Base-by-base conservation (phyloP, 2,113 vertebrate species). In the Tricholaema leucomelas region DNA sequence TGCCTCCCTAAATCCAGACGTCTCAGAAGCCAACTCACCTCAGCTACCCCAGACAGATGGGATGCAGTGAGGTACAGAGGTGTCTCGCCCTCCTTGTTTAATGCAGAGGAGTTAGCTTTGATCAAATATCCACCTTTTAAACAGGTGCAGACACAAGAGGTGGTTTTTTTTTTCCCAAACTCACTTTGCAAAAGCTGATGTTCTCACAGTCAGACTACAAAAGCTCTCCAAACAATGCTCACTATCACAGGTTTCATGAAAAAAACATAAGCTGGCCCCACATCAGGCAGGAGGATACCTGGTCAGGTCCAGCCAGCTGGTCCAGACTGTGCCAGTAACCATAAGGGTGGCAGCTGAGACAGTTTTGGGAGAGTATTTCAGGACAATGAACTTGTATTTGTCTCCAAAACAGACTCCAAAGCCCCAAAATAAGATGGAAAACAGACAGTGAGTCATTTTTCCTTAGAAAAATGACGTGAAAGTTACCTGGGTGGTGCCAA, bases 391-490 rank as follows among this genome's bases (percentile, higher is more conserved):
- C 71, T 63, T 35, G 7, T 2, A 35, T 72, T 78, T 36, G 30
- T 89, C 87, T 96, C 84, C 85, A 92, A 92, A 91, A 95, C 63
- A 88, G 60, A 52, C 36, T 86, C 59, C 67, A 93, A 95, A 96
- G 91, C 82, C 94, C 52, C 42, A 92, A 96, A 94, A 80, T 74
- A 84, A 38, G 35, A 84, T 8, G 81, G 94, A 97, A 97, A 98
- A 96, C 70, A 96, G 92, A 75, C 71, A 61, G 54, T 97, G 97
- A 97, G 94, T 97, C 96, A 97, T 86, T 73, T 77, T 96, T 95
- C 78, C 92, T 91, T 72, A 85, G 83, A 94, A 91, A 90, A 96
- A 91, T 86, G 96, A 95, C 46, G 73, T 89, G 92, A 94, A 87
- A 78, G 90, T 88, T 95, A 94, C 95, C 94, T 88, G 92, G 90